Evolutionary conservation across 2,888 invertebrate species (phyloP).

Genomic region (Ceratothoa steindachneri): DNA sequence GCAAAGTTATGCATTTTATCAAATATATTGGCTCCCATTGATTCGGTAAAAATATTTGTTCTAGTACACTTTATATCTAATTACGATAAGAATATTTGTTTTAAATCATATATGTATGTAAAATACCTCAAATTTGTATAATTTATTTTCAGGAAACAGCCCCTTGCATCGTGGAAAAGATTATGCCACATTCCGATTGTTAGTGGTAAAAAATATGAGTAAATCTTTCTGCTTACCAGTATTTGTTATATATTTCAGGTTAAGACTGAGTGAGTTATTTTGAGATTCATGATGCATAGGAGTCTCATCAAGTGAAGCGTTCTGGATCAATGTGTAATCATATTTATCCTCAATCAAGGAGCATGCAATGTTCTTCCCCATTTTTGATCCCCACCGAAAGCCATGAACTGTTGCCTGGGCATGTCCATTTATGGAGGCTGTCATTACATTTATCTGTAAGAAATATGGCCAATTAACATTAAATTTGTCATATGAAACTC

Average conservation of each 20-base stretch:
- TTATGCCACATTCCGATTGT: too few species aligned
- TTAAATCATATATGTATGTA: too few species aligned
- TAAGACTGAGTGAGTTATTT: constrained; percentile 23
- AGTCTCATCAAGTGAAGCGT: constrained; percentile 17
- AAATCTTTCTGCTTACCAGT: constrained; percentile 29
- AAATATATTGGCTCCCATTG: too few species aligned
- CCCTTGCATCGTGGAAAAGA: too few species aligned
- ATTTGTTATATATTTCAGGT: constrained; percentile 30
- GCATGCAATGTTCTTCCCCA: constrained; percentile 37
- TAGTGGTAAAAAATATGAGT: too few species aligned
- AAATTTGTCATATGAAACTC: too few species aligned
- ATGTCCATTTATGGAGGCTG: constrained; percentile 20
- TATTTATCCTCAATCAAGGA: constrained; percentile 12
- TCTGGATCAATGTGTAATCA: constrained; percentile 22
- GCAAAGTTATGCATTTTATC: too few species aligned
- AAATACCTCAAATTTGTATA: too few species aligned
- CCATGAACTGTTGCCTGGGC: constrained; percentile 40
- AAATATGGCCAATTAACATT: neutral
- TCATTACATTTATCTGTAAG: constrained; percentile 31
- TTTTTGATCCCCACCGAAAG: constrained; percentile 19
- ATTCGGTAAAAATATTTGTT: too few species aligned
- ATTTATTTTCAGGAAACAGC: too few species aligned
- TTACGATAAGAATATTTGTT: too few species aligned
- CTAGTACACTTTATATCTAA: too few species aligned
- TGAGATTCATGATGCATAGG: constrained; percentile 38